These are phyloP conservation scores for Frieseomelitta varia DNA, from an alignment of 1,140 invertebrate genomes.

Conservation along the genomic window DNA sequence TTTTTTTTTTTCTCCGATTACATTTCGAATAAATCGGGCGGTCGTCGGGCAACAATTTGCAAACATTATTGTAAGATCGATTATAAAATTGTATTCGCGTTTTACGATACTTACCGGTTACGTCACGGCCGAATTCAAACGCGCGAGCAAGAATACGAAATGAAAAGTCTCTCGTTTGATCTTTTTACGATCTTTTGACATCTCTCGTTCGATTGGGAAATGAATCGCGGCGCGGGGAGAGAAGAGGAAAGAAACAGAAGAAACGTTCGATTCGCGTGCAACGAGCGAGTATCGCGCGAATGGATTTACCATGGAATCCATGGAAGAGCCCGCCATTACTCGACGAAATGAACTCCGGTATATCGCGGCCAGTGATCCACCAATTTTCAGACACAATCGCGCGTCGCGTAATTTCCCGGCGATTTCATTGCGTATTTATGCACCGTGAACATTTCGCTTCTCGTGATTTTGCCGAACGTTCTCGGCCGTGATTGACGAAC, in stretches of 20 bases:
- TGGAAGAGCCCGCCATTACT: neutral
- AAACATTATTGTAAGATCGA: no score
- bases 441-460: slow-evolving; percentile 14
- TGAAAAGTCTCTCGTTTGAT: no score
- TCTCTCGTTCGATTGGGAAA: no score
- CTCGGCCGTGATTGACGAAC: slow-evolving; percentile 10
- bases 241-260: neutral
- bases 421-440: slow-evolving; percentile 24
- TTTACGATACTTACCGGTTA: no score
- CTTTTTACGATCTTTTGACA: no score
- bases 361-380: neutral
- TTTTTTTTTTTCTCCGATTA: no score
- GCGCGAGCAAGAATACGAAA: no score
- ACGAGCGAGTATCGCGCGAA: neutral
- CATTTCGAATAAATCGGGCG: no score
- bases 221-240: no score
- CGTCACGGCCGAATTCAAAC: no score
- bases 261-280: neutral
- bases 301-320: neutral
- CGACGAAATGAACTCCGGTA: slow-evolving; percentile 13
- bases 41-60: no score
- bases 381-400: slow-evolving; percentile 4
- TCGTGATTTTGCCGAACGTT: neutral
- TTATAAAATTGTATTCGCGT: no score
- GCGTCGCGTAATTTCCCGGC: neutral